Conservation (phyloP, 2,113 vertebrate species). For the Setophaga kirtlandii region DNA sequence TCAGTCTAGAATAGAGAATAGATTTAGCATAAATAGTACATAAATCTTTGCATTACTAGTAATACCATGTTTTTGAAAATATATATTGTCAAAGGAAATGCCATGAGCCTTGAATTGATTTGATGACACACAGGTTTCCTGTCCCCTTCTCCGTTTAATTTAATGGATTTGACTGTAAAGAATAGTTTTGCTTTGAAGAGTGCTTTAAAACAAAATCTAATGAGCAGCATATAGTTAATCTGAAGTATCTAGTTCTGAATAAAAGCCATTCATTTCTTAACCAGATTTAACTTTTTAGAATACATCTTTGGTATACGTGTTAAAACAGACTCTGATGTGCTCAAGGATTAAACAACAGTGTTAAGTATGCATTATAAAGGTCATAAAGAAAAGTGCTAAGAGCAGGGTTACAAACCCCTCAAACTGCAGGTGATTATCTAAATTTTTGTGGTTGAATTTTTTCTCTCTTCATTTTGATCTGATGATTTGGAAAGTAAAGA, state of each 20-base stretch:
- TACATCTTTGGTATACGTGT: neutral
- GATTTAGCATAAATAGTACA: neutral
- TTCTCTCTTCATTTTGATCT: neutral
- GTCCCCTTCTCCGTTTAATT: neutral
- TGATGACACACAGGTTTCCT: neutral
- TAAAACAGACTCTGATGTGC: neutral
- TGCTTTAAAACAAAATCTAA: neutral
- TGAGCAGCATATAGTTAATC: neutral
- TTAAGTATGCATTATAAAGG: neutral
- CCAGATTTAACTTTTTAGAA: neutral
- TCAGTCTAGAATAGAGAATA: neutral
- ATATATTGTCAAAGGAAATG: neutral
- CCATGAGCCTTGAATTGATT: neutral
- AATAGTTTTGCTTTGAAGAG: neutral
- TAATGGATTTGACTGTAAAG: neutral
- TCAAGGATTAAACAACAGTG: neutral
- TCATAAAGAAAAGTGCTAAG: neutral
- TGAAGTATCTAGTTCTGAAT: neutral
- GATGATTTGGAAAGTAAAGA: neutral
- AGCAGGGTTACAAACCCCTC: neutral
- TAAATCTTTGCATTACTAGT: neutral
- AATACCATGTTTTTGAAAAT: neutral
- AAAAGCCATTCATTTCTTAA: neutral
- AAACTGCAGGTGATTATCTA: neutral
- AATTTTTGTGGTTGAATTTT: neutral